Evolutionary conservation across 1,140 invertebrate species (phyloP), one percentile per base, ranked within the genome.

Genomic region (Calliopsis andreniformis): DNA sequence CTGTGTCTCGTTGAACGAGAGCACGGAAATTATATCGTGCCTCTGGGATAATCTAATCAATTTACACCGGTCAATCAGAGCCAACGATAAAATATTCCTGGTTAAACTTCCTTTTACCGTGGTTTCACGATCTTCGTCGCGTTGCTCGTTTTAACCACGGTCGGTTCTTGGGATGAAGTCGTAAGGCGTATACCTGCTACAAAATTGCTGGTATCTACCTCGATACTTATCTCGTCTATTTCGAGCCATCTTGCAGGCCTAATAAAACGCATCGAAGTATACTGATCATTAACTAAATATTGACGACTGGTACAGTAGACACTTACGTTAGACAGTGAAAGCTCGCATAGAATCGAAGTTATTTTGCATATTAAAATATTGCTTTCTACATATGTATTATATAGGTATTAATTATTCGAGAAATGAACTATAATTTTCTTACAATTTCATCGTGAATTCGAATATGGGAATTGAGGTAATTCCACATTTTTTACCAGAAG

Each of bases 161-260:
- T 25, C 7, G 14, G 47, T 49, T 32, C 47, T 20, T 51, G 20
- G 25, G 58, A 81, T 80, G 78, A 81, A 81, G 79, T 81, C 71
- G 67, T 80, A 80, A 80, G 53, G 20, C 61, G 30, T 66, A 59
- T 43, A 59, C 67, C 69, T 68, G 70, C 61, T 69, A 58, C 56
- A 25, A 78, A 79, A 81, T 80, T 63, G 58, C 45, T 20, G 23
- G 43, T 63, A 51, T 51, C 20, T 28, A 51, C 28, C 10, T 18
- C 43, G 79, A 80, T 80, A 30, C 49, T 80, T 81, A 80, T 80
- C 63, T 64, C 23, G 25, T 23, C 45, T n/a, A 35, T 56, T 79
- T 28, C 28, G 18, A 66, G 55, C 67, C 53, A 47, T 66, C 78
- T 45, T 39, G n/a, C 23, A 62, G 39, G 25, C 35, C 68, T 66